These are phyloP conservation scores for Ceryle rudis DNA, from an alignment of 2,797 vertebrate genomes.

Conservation along the genomic window DNA sequence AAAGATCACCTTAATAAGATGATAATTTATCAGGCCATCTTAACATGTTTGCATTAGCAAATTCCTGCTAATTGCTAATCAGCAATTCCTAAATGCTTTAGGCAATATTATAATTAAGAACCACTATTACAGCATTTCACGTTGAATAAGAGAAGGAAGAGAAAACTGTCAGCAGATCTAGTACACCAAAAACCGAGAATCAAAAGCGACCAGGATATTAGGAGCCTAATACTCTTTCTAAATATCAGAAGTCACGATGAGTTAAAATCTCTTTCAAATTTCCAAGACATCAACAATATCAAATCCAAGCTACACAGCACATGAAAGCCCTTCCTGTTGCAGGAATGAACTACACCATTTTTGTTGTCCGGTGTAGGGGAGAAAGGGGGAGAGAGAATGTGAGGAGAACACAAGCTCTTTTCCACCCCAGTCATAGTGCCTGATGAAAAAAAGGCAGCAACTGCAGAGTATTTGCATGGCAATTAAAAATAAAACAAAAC, in stretches of 20 bases:
- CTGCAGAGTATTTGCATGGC: not conserved
- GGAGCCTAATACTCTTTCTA: not conserved
- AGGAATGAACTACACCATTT: not conserved
- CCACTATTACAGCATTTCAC: not conserved
- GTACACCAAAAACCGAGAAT: not conserved
- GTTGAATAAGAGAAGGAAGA: not conserved
- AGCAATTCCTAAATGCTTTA: not conserved
- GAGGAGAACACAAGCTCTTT: not conserved
- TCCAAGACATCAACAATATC: slow-evolving; percentile 1
- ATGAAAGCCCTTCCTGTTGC: not conserved
- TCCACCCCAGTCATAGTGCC: not conserved
- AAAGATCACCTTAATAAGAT: not conserved
- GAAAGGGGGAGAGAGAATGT: not conserved
- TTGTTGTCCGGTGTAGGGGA: not conserved
- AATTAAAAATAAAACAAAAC: not conserved
- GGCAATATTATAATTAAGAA: not conserved
- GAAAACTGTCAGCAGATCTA: not conserved
- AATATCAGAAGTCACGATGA: not conserved
- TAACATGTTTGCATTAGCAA: not conserved
- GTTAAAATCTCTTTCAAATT: not conserved
- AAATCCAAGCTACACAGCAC: not conserved
- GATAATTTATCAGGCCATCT: not conserved
- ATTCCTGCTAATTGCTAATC: not conserved
- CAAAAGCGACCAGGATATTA: not conserved
- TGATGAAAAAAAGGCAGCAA: not conserved